Conservation (phyloP, 2,797 vertebrate species). For the Vipera latastei region DNA sequence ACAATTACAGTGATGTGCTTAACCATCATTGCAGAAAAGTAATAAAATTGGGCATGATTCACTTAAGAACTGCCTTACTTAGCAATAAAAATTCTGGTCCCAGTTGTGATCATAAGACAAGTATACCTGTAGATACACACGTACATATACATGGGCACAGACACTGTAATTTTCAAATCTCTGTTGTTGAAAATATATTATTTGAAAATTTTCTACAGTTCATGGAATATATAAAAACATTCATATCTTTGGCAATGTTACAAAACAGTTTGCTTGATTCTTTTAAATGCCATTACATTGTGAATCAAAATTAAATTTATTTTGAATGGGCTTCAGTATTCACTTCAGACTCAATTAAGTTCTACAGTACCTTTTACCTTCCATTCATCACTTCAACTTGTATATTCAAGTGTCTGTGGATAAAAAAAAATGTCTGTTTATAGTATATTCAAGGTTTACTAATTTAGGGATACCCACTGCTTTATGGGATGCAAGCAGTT, state of each 20-base stretch:
- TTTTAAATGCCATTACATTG: not conserved
- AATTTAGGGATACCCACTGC: not conserved
- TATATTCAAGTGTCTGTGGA: not conserved
- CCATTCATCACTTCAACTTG: not conserved
- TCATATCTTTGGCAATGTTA: not conserved
- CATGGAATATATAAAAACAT: not conserved
- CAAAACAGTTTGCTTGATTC: constrained; percentile 3
- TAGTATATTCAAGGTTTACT: constrained; percentile 19
- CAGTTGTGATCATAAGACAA: not conserved
- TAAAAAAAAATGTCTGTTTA: not conserved
- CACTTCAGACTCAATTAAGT: not conserved
- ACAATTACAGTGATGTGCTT: not conserved
- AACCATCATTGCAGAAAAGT: not conserved
- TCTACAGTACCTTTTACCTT: not conserved
- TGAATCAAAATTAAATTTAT: not conserved
- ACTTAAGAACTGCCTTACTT: not conserved
- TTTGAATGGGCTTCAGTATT: constrained; percentile 17
- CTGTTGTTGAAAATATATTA: constrained; percentile 41
- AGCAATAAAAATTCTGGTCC: not conserved
- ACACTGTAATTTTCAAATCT: not conserved
- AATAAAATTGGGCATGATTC: not conserved
- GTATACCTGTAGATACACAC: not conserved
- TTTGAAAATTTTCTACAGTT: constrained; percentile 9
- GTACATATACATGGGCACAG: not conserved
- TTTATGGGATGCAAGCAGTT: not conserved